Percentiles rank a stretch among this genome's conserved stretches.
These are phyloP conservation scores for Euwallacea similis DNA, from an alignment of 1,140 invertebrate genomes.

Conservation along the genomic window DNA sequence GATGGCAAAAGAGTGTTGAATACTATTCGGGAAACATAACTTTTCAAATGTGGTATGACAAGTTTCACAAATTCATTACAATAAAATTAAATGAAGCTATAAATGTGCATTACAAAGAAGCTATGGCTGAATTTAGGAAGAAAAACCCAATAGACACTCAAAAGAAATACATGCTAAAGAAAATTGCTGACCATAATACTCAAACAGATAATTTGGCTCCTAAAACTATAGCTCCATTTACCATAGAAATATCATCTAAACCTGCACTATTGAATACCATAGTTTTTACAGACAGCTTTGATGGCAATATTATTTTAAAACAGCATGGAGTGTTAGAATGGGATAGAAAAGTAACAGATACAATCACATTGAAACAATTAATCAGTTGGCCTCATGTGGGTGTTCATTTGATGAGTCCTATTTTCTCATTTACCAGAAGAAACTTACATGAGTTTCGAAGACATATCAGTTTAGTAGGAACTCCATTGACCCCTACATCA, in stretches of 20 bases:
- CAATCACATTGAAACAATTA: constrained; percentile 32
- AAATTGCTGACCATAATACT: constrained; percentile 27
- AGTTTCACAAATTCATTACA: constrained; percentile 39
- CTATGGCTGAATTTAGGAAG: not conserved
- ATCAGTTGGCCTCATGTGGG: constrained; percentile 40
- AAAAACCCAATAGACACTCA: not conserved
- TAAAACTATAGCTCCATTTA: constrained; percentile 31
- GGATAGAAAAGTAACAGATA: constrained; percentile 11
- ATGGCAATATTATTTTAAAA: constrained; percentile 35
- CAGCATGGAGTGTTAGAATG: constrained; percentile 34
- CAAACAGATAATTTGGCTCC: constrained; percentile 33
- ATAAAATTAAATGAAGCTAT: constrained; percentile 36
- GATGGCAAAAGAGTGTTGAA: constrained; percentile 41
- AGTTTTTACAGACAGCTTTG: constrained; percentile 33
- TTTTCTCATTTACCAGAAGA: constrained; percentile 36
- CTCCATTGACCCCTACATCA: constrained; percentile 7
- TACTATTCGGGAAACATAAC: constrained; percentile 40
- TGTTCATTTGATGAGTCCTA: constrained; percentile 32
- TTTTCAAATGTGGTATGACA: constrained; percentile 40
- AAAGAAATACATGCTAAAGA: constrained; percentile 18
- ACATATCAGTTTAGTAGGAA: constrained; percentile 34
- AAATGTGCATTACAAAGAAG: constrained; percentile 15
- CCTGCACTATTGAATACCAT: constrained; percentile 32
- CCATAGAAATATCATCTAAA: constrained; percentile 26
- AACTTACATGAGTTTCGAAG: constrained; percentile 36